phyloP scores from a whole-genome alignment of 2,113 vertebrate genomes.

The Sebastes schlegelii region DNA sequence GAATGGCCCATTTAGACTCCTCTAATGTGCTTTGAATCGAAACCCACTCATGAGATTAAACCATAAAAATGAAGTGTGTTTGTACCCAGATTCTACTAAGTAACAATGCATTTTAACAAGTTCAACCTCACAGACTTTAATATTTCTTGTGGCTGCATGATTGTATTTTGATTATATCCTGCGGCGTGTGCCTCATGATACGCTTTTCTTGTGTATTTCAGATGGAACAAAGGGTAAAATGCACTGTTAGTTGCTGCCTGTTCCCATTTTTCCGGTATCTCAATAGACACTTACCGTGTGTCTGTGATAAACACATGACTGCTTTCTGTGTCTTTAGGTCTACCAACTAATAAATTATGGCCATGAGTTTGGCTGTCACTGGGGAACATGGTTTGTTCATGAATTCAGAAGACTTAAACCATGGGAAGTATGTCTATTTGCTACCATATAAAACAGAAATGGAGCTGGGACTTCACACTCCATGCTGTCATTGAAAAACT shows the following conservation, averaged over 20 bases:
- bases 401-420: background rate
- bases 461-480: background rate
- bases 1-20: conserved; percentile 23
- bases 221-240: conserved; percentile 25
- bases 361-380: background rate
- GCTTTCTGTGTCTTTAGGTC: background rate
- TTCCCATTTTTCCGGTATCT: background rate
- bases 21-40: conserved; percentile 57
- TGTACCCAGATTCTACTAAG: background rate
- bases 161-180: conserved; percentile 54
- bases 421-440: background rate
- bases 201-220: conserved; percentile 36
- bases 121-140: conserved; percentile 38
- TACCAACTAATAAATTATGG: background rate
- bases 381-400: background rate
- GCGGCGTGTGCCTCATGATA: conserved; percentile 9
- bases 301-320: background rate
- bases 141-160: conserved; percentile 30
- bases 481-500: background rate
- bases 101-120: conserved; percentile 37
- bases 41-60: conserved; percentile 20
- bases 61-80: conserved; percentile 24
- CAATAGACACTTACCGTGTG: background rate
- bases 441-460: background rate
- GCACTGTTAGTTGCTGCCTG: conserved; percentile 15